phyloP scores from a whole-genome alignment of 2,888 invertebrate species.

The Unio pictorum region DNA sequence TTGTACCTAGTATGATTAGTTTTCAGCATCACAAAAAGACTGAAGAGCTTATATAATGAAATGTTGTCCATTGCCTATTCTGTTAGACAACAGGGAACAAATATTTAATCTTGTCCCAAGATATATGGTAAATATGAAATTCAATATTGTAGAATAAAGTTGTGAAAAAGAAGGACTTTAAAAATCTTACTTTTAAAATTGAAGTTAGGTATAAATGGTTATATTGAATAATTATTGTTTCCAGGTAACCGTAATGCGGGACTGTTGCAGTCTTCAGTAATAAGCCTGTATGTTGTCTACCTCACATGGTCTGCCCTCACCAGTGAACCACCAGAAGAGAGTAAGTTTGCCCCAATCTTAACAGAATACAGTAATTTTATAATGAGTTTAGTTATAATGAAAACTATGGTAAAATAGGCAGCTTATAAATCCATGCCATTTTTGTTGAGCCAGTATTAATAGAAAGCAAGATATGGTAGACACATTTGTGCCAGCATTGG shows the following conservation, averaged over 20 bases:
- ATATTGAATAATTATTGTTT: slow-evolving; percentile 6
- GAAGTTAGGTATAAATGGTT: neutral
- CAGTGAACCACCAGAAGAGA: slow-evolving; percentile 70
- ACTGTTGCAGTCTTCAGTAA: slow-evolving; percentile 71
- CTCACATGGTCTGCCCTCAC: slow-evolving; percentile 73
- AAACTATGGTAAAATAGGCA: neutral
- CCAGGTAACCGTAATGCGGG: slow-evolving; percentile 69
- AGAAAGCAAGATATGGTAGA: too few relatives aligned
- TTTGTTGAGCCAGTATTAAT: neutral
- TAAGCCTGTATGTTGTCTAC: slow-evolving; percentile 72
- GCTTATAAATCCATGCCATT: neutral
- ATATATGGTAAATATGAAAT: neutral
- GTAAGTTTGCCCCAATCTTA: slow-evolving; percentile 47
- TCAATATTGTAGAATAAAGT: neutral
- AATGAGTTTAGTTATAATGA: neutral
- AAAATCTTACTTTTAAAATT: neutral
- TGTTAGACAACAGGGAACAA: too few relatives aligned
- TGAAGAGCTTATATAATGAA: too few relatives aligned
- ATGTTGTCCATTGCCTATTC: too few relatives aligned
- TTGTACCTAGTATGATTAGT: too few relatives aligned
- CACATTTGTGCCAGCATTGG: too few relatives aligned
- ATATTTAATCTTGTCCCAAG: too few relatives aligned
- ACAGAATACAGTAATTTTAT: slow-evolving; percentile 13
- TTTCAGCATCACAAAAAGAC: too few relatives aligned
- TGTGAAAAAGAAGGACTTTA: neutral